Evolutionary conservation across 2,888 invertebrate genomes (phyloP).

Genomic region (Tuta absoluta): DNA sequence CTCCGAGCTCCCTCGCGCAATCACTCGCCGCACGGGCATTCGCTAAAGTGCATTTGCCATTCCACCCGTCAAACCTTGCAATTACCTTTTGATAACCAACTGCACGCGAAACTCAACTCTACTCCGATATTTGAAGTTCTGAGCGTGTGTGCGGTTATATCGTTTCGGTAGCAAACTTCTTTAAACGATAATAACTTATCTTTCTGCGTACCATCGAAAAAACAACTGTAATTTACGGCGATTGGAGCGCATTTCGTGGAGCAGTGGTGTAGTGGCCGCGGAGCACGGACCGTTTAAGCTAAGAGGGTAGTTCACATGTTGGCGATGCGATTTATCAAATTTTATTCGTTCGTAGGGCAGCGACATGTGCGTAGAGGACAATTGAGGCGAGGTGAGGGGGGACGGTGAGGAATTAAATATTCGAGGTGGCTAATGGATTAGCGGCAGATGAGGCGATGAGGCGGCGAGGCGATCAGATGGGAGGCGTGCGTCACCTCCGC

Average conservation of each 20-base stretch:
- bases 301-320: slow-evolving; percentile 80
- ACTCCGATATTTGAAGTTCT: not conserved
- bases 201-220: slow-evolving; percentile 37
- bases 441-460: slow-evolving; percentile 65
- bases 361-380: slow-evolving; percentile 76
- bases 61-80: slow-evolving; percentile 67
- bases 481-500: slow-evolving; percentile 62
- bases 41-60: slow-evolving; percentile 77
- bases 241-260: slow-evolving; percentile 44
- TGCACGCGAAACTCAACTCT: slow-evolving; percentile 43
- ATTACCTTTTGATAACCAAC: slow-evolving; percentile 44
- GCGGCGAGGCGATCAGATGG: slow-evolving; percentile 47
- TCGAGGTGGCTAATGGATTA: slow-evolving; percentile 78
- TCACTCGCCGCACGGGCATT: slow-evolving; percentile 71
- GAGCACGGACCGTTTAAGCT: slow-evolving; percentile 70
- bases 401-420: slow-evolving; percentile 67
- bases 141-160: slow-evolving; percentile 24
- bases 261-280: slow-evolving; percentile 37
- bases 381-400: slow-evolving; percentile 57
- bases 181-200: slow-evolving; percentile 69
- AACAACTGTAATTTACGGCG: slow-evolving; percentile 31
- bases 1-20: slow-evolving; percentile 64
- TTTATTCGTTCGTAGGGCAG: slow-evolving; percentile 72
- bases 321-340: slow-evolving; percentile 80
- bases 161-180: slow-evolving; percentile 43